Percentiles rank a stretch among this genome's conserved stretches.
Evolutionary conservation across 2,797 vertebrate species (phyloP).

Genomic region (Ibycter americanus): DNA sequence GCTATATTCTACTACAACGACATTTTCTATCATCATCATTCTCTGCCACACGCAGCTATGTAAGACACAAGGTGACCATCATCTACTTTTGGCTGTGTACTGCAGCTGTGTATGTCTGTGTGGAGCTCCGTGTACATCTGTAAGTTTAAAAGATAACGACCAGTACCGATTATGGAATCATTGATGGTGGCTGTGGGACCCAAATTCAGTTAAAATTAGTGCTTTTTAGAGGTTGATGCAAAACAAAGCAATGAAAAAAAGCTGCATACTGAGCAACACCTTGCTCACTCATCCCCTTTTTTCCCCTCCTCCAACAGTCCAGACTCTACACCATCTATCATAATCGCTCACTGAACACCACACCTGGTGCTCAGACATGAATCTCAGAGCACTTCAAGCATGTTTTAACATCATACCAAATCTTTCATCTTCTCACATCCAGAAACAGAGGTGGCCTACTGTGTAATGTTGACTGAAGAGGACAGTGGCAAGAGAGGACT

Average conservation of each 20-base stretch:
- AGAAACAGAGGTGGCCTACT: neutral
- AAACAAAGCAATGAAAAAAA: neutral
- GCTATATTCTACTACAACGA: neutral
- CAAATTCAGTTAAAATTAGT: neutral
- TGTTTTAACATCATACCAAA: neutral
- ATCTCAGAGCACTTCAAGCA: neutral
- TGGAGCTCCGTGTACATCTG: neutral
- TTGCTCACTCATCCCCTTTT: neutral
- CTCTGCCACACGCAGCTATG: neutral
- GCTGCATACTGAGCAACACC: neutral
- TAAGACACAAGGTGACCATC: neutral
- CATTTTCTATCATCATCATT: neutral
- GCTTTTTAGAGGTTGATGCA: neutral
- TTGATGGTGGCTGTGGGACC: neutral
- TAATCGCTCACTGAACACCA: neutral
- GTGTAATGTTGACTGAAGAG: neutral
- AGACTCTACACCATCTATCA: neutral
- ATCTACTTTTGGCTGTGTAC: neutral
- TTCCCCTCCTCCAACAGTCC: neutral
- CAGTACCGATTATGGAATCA: neutral
- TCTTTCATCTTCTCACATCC: neutral
- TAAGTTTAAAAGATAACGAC: neutral
- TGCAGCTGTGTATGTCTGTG: neutral
- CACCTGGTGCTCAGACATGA: neutral
- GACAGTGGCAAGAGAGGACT: neutral